These are phyloP conservation scores for Microcebus lehilahytsara DNA, from an alignment of 2,113 vertebrate genomes.

Conservation along the genomic window DNA sequence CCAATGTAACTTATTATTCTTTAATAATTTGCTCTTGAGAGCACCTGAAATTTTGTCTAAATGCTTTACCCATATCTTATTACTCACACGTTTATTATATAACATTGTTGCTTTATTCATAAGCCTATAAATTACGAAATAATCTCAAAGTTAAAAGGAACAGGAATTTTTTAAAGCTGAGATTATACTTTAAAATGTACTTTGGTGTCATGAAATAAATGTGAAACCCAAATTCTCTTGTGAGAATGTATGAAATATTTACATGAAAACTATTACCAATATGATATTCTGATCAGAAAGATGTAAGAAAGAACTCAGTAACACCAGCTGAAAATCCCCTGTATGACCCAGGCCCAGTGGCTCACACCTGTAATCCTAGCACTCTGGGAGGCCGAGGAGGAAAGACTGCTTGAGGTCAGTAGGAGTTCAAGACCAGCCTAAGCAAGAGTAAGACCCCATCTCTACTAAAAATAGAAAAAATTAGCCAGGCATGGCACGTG, in stretches of 20 bases:
- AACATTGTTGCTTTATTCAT: background rate
- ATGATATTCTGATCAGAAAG: background rate
- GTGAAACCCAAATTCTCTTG: background rate
- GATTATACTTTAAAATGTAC: background rate
- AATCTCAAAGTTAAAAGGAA: conserved; percentile 13
- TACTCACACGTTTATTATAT: background rate
- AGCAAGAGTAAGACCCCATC: no score
- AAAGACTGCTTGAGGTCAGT: no score
- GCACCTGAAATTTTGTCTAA: background rate
- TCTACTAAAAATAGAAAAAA: no score
- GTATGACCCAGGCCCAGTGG: no score
- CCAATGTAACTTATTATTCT: background rate
- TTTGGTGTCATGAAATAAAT: conserved; percentile 18
- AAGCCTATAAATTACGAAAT: background rate
- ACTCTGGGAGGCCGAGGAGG: no score
- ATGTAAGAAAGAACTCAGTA: background rate
- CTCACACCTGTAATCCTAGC: no score
- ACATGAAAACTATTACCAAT: conserved; percentile 18
- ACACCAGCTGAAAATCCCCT: background rate
- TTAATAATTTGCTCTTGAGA: background rate
- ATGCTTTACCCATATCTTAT: background rate
- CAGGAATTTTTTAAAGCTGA: background rate
- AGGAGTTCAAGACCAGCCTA: no score
- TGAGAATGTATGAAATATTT: background rate
- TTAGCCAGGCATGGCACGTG: no score